Evolutionary conservation across 2,888 invertebrate genomes (phyloP), one percentile per base, ranked within the genome.

Genomic region (Tinea semifulvella): DNA sequence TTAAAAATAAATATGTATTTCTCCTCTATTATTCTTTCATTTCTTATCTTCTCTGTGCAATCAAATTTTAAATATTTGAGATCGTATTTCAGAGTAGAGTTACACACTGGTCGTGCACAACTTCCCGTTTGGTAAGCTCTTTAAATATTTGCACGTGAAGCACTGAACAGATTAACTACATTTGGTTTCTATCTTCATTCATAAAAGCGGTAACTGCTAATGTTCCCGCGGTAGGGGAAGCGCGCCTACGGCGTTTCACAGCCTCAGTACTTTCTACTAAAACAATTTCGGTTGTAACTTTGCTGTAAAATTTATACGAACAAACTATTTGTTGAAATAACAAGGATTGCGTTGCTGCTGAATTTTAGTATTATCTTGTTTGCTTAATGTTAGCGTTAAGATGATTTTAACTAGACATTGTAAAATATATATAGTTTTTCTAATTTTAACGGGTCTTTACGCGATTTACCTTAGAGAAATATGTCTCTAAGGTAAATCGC

Each of bases 41-140:
- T n/a, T n/a, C n/a, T n/a, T n/a, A n/a, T n/a, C n/a, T n/a, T n/a
- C n/a, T n/a, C n/a, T n/a, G n/a, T n/a, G n/a, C n/a, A 26, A 26
- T 26, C 26, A 26, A 10, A 10, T 26, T 10, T 26, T n/a, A n/a
- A n/a, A 10, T 10, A 7, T 49, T 46, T 43, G 48, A 36, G 42
- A 20, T 27, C 46, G 14, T 49, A 50, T 49, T 53, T 50, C 46
- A 49, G 52, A 52, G 46, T 50, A 52, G 52, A 51, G n/a, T n/a
- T n/a, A n/a, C 3, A n/a, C n/a, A n/a, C n/a, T n/a, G n/a, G 36
- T 18, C 14, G 13, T 14, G 31, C 26, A 42, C 17, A 43, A 35
- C 46, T 46, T 46, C 27, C 18, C 53, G 55, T 56, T 56, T 53
- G 54, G 52, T 46, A 52, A 53, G 52, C 53, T 54, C 52, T 53